Conservation (phyloP, 2,113 vertebrate genomes). For the Crotalus tigris region DNA sequence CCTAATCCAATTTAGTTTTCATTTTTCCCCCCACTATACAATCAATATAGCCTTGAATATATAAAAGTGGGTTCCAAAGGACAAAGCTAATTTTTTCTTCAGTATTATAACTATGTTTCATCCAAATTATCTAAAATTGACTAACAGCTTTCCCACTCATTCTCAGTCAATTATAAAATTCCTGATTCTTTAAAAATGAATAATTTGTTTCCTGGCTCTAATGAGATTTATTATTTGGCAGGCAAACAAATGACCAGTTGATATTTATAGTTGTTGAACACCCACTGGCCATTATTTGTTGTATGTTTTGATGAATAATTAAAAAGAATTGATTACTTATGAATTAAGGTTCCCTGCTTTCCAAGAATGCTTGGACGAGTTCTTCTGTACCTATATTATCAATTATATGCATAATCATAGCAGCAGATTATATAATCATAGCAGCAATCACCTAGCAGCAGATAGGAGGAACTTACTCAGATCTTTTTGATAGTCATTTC, state of each 20-base stretch:
- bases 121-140: background rate
- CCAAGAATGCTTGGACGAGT: accelerated
- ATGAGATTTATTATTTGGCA: background rate
- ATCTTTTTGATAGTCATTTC: background rate
- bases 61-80: background rate
- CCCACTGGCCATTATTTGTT: background rate
- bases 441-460: background rate
- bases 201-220: background rate
- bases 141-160: background rate
- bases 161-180: background rate
- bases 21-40: background rate
- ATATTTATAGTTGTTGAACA: background rate
- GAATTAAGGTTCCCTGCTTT: background rate
- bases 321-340: slow-evolving; percentile 21
- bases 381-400: background rate
- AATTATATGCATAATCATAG: background rate
- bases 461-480: background rate
- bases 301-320: slow-evolving; percentile 11
- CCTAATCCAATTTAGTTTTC: background rate
- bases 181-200: background rate
- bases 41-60: background rate
- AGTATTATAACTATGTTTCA: background rate
- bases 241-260: slow-evolving; percentile 19
- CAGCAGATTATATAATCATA: accelerated
- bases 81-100: background rate